These are phyloP conservation scores for Litoditis marina DNA, from an alignment of 2,888 invertebrate species.

Conservation along the genomic window DNA sequence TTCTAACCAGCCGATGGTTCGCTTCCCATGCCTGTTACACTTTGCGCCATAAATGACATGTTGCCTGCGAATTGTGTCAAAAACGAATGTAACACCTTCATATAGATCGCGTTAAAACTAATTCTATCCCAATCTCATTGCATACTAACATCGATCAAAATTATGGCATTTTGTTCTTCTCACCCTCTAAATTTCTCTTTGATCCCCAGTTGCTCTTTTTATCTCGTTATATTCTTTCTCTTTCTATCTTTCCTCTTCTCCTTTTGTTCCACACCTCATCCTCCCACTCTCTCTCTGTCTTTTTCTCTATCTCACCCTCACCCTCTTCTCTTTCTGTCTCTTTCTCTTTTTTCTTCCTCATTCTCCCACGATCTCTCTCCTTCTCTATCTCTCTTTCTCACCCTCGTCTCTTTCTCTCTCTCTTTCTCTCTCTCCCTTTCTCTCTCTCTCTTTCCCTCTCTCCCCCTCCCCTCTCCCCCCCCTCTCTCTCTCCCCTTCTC, in stretches of 20 bases:
- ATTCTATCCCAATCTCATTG: too few species aligned
- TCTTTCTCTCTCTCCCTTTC: constrained; percentile 6
- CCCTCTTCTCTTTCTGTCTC: constrained; percentile 1
- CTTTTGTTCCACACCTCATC: not conserved
- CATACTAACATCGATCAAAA: too few species aligned
- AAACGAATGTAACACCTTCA: too few species aligned
- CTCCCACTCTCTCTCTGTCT: not conserved
- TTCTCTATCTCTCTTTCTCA: too few species aligned
- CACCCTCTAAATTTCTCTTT: not conserved
- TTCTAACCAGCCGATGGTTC: too few species aligned
- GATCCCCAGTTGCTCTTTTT: not conserved
- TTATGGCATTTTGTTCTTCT: too few species aligned
- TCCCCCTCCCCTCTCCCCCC: not conserved
- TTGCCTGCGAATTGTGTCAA: too few species aligned
- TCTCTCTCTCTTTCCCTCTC: not conserved
- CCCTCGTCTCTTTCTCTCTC: not conserved
- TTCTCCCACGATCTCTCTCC: not conserved
- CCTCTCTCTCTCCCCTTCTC: not conserved
- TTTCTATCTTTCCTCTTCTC: not conserved
- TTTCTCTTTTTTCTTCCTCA: not conserved
- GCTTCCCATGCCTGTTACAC: too few species aligned
- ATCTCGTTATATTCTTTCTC: not conserved
- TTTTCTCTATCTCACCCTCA: not conserved
- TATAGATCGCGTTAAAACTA: too few species aligned
- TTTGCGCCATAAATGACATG: too few species aligned